These are phyloP conservation scores for Enchytraeus crypticus DNA, from an alignment of 2,888 invertebrate species.

Conservation along the genomic window DNA sequence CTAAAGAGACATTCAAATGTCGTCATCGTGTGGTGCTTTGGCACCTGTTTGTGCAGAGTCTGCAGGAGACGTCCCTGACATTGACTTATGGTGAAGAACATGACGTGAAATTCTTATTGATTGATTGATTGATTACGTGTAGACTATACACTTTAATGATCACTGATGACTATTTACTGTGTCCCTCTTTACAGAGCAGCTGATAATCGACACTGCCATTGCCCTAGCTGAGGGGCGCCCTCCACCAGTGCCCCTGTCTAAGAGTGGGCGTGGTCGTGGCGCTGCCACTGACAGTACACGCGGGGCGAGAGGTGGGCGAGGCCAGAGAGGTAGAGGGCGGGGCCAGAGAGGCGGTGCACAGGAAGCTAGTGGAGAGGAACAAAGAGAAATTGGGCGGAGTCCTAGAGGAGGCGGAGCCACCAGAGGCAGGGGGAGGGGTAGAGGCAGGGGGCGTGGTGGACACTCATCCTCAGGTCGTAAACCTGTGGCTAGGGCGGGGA, in stretches of 20 bases:
- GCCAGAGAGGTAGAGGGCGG: conserved; percentile 14
- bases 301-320: conserved; percentile 16
- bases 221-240: conserved; percentile 7
- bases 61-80: too few relatives aligned
- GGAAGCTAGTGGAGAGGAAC: conserved; percentile 21
- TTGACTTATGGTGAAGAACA: too few relatives aligned
- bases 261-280: conserved; percentile 18
- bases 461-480: not conserved
- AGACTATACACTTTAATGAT: too few relatives aligned
- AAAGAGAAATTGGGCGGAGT: conserved; percentile 9
- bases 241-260: not conserved
- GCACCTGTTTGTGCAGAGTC: too few relatives aligned
- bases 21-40: too few relatives aligned
- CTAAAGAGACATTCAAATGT: too few relatives aligned
- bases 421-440: conserved; percentile 21
- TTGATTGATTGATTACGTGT: too few relatives aligned
- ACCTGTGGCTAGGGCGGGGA: not conserved
- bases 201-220: conserved; percentile 29
- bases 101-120: too few relatives aligned
- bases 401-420: conserved; percentile 16
- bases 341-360: conserved; percentile 14
- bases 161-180: too few relatives aligned
- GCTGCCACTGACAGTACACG: too few relatives aligned
- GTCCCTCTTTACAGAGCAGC: conserved; percentile 20
- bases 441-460: conserved; percentile 13